Evolutionary conservation across 2,888 invertebrate genomes (phyloP), one percentile per base, ranked within the genome.

Genomic region (Nemotelus nigrinus): DNA sequence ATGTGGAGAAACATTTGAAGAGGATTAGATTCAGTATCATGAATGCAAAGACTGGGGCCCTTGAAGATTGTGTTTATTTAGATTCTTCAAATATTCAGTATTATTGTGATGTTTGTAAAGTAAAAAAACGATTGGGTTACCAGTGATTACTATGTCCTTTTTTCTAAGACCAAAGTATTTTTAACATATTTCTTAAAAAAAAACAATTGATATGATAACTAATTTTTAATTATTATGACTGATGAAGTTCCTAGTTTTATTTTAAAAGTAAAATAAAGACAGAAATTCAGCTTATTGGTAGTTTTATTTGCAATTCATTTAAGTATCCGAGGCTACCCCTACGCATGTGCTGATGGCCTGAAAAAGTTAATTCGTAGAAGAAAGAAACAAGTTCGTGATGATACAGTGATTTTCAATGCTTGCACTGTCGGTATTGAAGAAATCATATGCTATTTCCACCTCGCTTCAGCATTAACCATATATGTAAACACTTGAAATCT

Each of bases 1-100:
- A 47, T 70, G 70, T n/a, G 50, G 50, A 47, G 70, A 70, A 70
- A 70, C 70, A n/a, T 70, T 70, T 48, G 70, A 70, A 2, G 70
- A 70, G 39, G 47, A 70, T 10, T 70, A 50, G 50, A 70, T 53
- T 53, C 53, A 53, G 41, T 70, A 50, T 50, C n/a, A 70, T 2
- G 48, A 44, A 70, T 70, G 47, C 48, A 44, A 70, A 70, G 0
- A 70, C 50, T 70, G 70, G 47, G 25, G 70, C 47, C 48, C 70
- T 41, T 39, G 70, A 70, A 70, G 50, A 48, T 70, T 25, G 25
- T 25, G 25, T 25, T 25, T 25, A 25, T 25, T 25, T 25, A 25
- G 25, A 25, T 25, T 25, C 25, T 25, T 25, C 70, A 6, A n/a
- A 72, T 72, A 1, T 72, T 57, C 39, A 72, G 5, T 72, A 25